phyloP scores from a whole-genome alignment of 92 coral and sea anemone genomes.

The Porites divaricata region DNA sequence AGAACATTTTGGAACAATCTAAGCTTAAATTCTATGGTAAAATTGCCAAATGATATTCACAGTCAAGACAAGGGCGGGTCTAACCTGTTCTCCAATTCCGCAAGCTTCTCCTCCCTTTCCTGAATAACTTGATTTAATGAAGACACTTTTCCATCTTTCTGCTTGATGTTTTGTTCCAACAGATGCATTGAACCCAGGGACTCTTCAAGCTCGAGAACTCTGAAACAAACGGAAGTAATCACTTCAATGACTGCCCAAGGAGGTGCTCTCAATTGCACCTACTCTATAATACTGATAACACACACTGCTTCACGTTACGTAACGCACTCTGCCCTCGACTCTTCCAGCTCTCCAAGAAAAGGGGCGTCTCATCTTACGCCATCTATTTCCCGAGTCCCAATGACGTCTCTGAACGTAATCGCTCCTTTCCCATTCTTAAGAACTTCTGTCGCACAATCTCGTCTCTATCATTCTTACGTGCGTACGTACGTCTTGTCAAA shows the following conservation, averaged over 20 bases:
- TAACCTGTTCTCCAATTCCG: constrained; percentile 87
- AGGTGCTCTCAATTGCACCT: not conserved
- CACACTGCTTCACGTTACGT: too few relatives aligned
- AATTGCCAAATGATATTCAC: not conserved
- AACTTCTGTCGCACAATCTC: too few relatives aligned
- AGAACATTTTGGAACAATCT: too few relatives aligned
- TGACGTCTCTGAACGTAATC: too few relatives aligned
- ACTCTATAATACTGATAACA: not conserved
- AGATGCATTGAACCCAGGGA: constrained; percentile 72
- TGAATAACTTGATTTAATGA: constrained; percentile 66
- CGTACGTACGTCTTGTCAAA: too few relatives aligned
- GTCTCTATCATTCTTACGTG: too few relatives aligned
- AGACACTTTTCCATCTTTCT: constrained; percentile 80
- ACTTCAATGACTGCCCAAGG: not conserved
- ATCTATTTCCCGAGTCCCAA: too few relatives aligned
- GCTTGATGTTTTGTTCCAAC: constrained; percentile 64
- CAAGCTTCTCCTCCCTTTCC: constrained; percentile 72
- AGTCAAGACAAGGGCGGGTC: not conserved
- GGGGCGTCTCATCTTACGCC: too few relatives aligned
- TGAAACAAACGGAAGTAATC: constrained; percentile 12
- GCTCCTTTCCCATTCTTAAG: too few relatives aligned
- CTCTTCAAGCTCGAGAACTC: constrained; percentile 72
- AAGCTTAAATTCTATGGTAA: too few relatives aligned
- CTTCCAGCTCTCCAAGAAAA: too few relatives aligned
- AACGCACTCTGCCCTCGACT: too few relatives aligned